phyloP scores from a whole-genome alignment of 2,797 vertebrate genomes.

The Gymnothorax reevesii region DNA sequence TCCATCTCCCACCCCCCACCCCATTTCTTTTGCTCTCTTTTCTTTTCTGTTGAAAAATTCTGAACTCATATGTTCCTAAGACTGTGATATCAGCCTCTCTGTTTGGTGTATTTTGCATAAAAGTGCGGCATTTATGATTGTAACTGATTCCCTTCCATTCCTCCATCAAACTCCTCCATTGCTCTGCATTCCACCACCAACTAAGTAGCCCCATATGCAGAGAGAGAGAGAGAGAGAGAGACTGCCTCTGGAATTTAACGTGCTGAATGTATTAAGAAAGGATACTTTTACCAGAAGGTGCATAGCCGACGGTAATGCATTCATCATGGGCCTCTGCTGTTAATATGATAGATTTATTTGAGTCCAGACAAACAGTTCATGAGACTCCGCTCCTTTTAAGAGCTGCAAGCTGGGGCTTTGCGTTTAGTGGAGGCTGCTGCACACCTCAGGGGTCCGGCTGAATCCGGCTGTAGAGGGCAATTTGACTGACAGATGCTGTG shows the following conservation, averaged over 20 bases:
- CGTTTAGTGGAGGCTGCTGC: not conserved
- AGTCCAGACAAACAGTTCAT: constrained; percentile 57
- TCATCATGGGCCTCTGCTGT: constrained; percentile 43
- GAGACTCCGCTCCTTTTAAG: constrained; percentile 59
- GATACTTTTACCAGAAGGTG: constrained; percentile 1
- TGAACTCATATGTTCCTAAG: not conserved
- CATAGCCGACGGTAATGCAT: not conserved
- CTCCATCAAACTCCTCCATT: not conserved
- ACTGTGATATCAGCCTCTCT: not conserved
- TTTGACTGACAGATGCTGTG: not conserved
- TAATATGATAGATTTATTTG: constrained; percentile 60
- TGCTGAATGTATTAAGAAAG: constrained; percentile 39
- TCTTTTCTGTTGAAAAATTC: not conserved
- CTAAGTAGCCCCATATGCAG: constrained; percentile 9
- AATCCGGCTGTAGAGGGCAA: constrained; percentile 40
- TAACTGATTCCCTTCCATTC: not conserved
- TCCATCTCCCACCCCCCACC: no score
- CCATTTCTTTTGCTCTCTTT: no score
- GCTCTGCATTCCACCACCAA: constrained; percentile 39
- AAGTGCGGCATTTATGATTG: not conserved
- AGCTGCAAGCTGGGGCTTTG: constrained; percentile 35
- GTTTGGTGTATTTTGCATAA: not conserved
- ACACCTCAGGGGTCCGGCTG: constrained; percentile 67
- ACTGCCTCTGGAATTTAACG: constrained; percentile 48
- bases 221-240: not conserved